Evolutionary conservation across 2,888 invertebrate species (phyloP).

Genomic region (Esperia sulphurella): DNA sequence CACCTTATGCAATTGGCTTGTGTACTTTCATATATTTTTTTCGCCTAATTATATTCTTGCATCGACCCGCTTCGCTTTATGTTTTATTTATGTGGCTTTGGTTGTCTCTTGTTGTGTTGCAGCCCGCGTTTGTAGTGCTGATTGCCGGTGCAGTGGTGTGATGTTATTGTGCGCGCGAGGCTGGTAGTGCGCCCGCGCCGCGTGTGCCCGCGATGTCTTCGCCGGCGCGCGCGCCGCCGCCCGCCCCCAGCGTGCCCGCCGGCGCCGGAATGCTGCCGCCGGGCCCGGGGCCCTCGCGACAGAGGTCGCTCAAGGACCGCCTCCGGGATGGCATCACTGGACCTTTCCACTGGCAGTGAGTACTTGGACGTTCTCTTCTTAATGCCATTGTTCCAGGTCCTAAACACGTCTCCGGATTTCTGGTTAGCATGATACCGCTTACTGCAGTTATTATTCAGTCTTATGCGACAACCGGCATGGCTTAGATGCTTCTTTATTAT

Average conservation of each 20-base stretch:
- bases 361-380: conserved; percentile 29
- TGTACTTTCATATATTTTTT: conserved; percentile 11
- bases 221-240: conserved; percentile 27
- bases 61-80: conserved; percentile 55
- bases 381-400: no score
- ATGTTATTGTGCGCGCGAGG: conserved; percentile 39
- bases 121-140: conserved; percentile 68
- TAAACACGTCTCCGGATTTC: neutral
- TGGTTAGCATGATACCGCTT: conserved; percentile 10
- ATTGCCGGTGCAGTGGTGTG: conserved; percentile 50
- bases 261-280: conserved; percentile 69
- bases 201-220: conserved; percentile 52
- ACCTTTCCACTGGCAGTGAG: conserved; percentile 91
- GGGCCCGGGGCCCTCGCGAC: conserved; percentile 82
- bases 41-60: conserved; percentile 30
- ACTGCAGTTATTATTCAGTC: neutral
- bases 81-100: conserved; percentile 69
- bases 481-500: neutral
- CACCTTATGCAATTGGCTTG: neutral
- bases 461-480: conserved; percentile 2
- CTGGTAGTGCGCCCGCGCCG: conserved; percentile 34
- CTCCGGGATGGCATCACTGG: conserved; percentile 89
- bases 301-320: conserved; percentile 87
- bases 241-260: conserved; percentile 45
- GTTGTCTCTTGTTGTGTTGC: conserved; percentile 70